A percentile compares a stretch with the other conserved stretches of the same genome.
phyloP scores from a whole-genome alignment of 2,888 invertebrate species.

The Drosophila histrio region DNA sequence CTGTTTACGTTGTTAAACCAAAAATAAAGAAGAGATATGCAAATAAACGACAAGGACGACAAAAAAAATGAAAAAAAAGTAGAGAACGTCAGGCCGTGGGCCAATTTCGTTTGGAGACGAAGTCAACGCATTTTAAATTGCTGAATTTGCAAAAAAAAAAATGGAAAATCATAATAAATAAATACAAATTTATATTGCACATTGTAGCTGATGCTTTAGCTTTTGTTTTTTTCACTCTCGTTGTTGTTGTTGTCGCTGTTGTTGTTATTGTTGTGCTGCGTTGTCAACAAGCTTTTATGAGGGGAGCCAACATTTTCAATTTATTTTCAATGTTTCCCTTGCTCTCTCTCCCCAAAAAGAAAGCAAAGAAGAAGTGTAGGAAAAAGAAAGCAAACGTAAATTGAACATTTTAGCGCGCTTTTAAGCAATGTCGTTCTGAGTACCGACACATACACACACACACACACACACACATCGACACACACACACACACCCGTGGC shows the following conservation, averaged over 20 bases:
- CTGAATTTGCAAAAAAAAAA: constrained; percentile 39
- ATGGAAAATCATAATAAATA: constrained; percentile 77
- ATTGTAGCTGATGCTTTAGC: constrained; percentile 47
- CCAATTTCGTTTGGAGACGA: constrained; percentile 56
- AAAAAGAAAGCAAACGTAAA: constrained; percentile 65
- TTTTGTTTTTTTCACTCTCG: constrained; percentile 14
- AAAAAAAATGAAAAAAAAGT: constrained; percentile 12
- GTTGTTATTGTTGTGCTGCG: constrained; percentile 31
- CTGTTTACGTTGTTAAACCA: constrained; percentile 47
- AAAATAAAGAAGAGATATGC: constrained; percentile 25
- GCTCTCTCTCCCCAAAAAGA: constrained; percentile 2
- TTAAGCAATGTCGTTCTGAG: constrained; percentile 63
- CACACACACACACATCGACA: constrained; percentile 14
- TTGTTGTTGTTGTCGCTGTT: constrained; percentile 10
- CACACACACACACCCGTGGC: constrained; percentile 21
- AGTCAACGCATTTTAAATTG: constrained; percentile 58
- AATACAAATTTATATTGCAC: constrained; percentile 74
- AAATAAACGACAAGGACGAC: constrained; percentile 26
- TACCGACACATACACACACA: constrained; percentile 15
- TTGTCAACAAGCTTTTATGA: constrained; percentile 62
- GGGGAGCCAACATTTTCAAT: constrained; percentile 67
- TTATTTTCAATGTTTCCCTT: constrained; percentile 74
- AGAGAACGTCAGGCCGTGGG: constrained; percentile 12
- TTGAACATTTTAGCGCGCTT: constrained; percentile 81
- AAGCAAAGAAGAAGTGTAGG: constrained; percentile 6